Evolutionary conservation across 2,797 vertebrate genomes (phyloP).

Genomic region (Passerculus sandwichensis): DNA sequence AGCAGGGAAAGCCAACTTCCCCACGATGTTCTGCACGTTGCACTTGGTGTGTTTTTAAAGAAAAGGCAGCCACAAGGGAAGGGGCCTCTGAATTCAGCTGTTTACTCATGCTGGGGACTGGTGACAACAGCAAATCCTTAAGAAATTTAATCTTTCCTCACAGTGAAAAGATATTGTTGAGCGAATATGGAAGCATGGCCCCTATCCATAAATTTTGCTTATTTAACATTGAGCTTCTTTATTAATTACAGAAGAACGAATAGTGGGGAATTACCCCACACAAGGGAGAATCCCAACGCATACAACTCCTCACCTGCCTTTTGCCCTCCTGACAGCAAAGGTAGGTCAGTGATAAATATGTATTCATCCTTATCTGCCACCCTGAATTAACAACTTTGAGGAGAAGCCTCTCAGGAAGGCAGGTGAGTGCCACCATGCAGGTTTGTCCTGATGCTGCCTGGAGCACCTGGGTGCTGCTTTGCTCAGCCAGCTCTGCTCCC

Average conservation of each 20-base stretch:
- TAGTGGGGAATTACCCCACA: background rate
- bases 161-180: background rate
- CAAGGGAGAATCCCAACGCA: background rate
- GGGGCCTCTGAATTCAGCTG: background rate
- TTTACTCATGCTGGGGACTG: background rate
- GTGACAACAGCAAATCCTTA: constrained; percentile 23
- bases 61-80: background rate
- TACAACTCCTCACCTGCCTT: background rate
- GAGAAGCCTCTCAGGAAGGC: background rate
- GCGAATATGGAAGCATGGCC: background rate
- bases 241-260: background rate
- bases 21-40: constrained; percentile 6
- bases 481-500: background rate
- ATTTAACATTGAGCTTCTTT: background rate
- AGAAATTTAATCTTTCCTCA: constrained; percentile 17
- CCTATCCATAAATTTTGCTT: background rate
- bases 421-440: background rate
- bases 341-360: background rate
- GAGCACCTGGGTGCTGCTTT: background rate
- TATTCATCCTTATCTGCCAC: background rate
- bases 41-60: constrained; percentile 28
- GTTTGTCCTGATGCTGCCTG: background rate
- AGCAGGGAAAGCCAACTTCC: constrained; percentile 56
- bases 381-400: background rate
- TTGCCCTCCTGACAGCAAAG: background rate